Evolutionary conservation across 2,888 invertebrate genomes (phyloP).

Genomic region (Philaethria dido): DNA sequence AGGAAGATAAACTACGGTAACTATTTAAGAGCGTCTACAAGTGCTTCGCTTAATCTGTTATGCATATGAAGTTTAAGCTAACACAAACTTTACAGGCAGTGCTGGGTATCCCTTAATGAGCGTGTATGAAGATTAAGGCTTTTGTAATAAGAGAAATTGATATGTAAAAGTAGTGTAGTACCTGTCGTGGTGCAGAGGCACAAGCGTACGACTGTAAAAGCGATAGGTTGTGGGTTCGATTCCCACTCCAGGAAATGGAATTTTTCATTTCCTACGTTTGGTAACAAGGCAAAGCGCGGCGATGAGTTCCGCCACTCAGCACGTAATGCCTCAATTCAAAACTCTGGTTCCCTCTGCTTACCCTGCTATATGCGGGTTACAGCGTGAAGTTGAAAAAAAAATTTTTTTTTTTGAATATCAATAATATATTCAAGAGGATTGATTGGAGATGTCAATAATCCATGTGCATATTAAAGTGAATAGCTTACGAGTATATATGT

Average conservation of each 20-base stretch:
- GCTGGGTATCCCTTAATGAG: not conserved
- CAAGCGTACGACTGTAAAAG: too few relatives aligned
- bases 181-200: too few relatives aligned
- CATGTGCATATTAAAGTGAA: conserved; percentile 13
- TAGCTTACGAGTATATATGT: not conserved
- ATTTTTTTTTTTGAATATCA: conserved; percentile 15
- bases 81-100: not conserved
- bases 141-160: not conserved
- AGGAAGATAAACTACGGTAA: not conserved
- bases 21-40: conserved; percentile 6
- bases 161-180: not conserved
- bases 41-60: conserved; percentile 9
- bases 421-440: conserved; percentile 8
- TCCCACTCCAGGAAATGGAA: too few relatives aligned
- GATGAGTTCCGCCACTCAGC: too few relatives aligned
- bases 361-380: too few relatives aligned
- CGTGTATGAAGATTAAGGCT: not conserved
- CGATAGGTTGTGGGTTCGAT: too few relatives aligned
- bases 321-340: too few relatives aligned
- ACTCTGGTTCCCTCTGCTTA: too few relatives aligned
- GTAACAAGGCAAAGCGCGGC: too few relatives aligned
- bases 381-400: too few relatives aligned
- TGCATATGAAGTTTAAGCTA: conserved; percentile 15
- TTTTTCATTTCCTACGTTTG: too few relatives aligned
- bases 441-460: conserved; percentile 11